Base-by-base conservation (phyloP, 2,888 invertebrate genomes). In the Atrina japonica region DNA sequence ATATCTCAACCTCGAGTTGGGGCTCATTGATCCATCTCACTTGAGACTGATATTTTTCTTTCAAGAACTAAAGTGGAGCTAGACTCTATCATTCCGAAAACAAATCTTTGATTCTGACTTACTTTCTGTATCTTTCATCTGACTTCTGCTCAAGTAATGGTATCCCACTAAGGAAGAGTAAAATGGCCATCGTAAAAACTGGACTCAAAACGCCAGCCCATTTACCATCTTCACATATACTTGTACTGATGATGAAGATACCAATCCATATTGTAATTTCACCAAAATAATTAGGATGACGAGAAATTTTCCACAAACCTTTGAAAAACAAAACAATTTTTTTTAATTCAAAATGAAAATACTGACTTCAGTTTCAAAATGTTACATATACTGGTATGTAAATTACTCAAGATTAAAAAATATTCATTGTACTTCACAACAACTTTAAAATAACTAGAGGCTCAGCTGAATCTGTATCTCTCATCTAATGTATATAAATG, bases 231-330 rank as follows among this genome's bases (percentile, higher is more conserved):
- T 69, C 94, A 82, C 97, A 94, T 21, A 97, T 95, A 88, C 96
- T 96, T 41, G 96, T 90, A 0, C 96, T 95, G 89, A 97, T 95
- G 61, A 96, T 94, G 88, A 97, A 97, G 83, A 97, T 94, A 3
- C 97, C 97, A 95, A 97, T 96, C 97, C 97, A 97, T 18, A 97
- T 93, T 0, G 96, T 93, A 14, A 97, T 96, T 92, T 97, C 97
- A 0, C 97, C 97, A 88, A 97, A 97, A 89, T 97, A 97, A 90
- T 97, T 97, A 0, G 97, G 97, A 91, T 97, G 97, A 73, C 97
- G 93, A 0, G 97, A 97, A 50, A 96, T 90, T 45, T 95, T 93
- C 97, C 97, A 97, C 11, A 96, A 91, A 2, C 96, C 94, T 93
- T 82, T 9, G 81, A 66, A 45, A 70, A 52, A 45, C n/a, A 63